Base-by-base conservation (phyloP, 2,113 vertebrate species). In the Smithornis capensis region DNA sequence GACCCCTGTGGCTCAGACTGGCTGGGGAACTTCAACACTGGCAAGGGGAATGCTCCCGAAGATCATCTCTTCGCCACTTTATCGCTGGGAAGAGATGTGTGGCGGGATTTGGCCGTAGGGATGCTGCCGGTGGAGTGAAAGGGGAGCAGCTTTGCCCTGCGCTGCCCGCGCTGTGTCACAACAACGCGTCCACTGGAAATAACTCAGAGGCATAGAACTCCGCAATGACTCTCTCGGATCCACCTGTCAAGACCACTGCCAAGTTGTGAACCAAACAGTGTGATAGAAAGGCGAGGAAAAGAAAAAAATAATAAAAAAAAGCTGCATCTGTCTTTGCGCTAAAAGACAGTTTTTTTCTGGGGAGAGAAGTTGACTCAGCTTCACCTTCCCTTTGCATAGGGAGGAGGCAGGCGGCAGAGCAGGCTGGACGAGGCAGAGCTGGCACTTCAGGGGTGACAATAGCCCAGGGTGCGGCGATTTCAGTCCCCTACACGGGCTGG, bases 91-190 rank as follows among this genome's bases (percentile, higher is more conserved):
- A 65, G 24, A 35, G 17, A 8, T 31, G 19, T 3, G 10, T 24
- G n/a, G 7, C 0, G 1, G 10, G n/a, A 8, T 33, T 79, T 37
- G 70, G 28, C 9, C 24, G 4, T 12, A 29, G 21, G 7, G 24
- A 18, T 52, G 44, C 87, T 62, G 37, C 50, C 13, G 8, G 18
- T 17, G 65, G 24, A 28, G 71, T 10, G 29, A 33, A 33, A 71
- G 33, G 38, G 59, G 15, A 24, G 47, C 3, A 42, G n/a, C 52
- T 92, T 49, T 70, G 28, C 3, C 60, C 60, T 7, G 3, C 42
- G 47, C n/a, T 33, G 8, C 25, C 57, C 14, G 28, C 7, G 3
- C 47, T 17, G 59, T 38, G 64, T 65, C 78, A 52, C 49, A 27
- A n/a, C 10, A 7, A 44, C 7, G n/a, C 4, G n/a, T 52, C 78